These are phyloP conservation scores for Leptodirus hochenwartii DNA, from an alignment of 2,888 invertebrate genomes.

Conservation along the genomic window DNA sequence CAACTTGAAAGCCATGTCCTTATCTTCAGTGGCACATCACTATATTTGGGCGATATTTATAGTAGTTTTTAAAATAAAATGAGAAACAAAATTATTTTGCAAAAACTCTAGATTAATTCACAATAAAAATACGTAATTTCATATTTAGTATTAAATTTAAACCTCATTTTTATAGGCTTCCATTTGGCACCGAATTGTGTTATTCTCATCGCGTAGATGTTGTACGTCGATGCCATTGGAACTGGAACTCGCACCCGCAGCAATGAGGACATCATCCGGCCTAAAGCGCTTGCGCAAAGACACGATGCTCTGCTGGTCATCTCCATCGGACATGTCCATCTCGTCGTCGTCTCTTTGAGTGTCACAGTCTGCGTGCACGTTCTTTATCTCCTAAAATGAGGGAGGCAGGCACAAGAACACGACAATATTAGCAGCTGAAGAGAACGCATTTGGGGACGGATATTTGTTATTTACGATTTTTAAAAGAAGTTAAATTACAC, in stretches of 20 bases:
- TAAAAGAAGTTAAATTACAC: too few relatives aligned
- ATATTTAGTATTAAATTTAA: slow-evolving; percentile 1
- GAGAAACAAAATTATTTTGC: too few relatives aligned
- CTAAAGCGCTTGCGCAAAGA: slow-evolving; percentile 21
- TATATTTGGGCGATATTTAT: too few relatives aligned
- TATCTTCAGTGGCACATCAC: too few relatives aligned
- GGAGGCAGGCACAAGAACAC: slow-evolving; percentile 1
- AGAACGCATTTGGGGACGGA: background rate
- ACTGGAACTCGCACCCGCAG: slow-evolving; percentile 7
- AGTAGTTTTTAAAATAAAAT: too few relatives aligned
- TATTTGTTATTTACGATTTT: too few relatives aligned
- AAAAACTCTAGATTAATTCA: too few relatives aligned
- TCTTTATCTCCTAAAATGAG: slow-evolving; percentile 43
- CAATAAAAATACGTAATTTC: too few relatives aligned
- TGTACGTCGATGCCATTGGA: too few relatives aligned
- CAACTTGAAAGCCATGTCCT: too few relatives aligned
- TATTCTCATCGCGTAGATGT: slow-evolving; percentile 64
- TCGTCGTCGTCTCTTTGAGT: slow-evolving; percentile 56
- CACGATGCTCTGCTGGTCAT: slow-evolving; percentile 30
- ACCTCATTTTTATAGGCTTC: slow-evolving; percentile 86
- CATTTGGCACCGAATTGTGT: slow-evolving; percentile 73
- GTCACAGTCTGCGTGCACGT: slow-evolving; percentile 43
- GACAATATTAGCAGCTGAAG: background rate
- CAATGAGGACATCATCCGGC: slow-evolving; percentile 11
- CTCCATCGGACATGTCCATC: slow-evolving; percentile 74